Percentiles rank a stretch among this genome's conserved stretches.
These are phyloP conservation scores for Tapirus terrestris DNA, from an alignment of 2,113 vertebrate species.

Conservation along the genomic window DNA sequence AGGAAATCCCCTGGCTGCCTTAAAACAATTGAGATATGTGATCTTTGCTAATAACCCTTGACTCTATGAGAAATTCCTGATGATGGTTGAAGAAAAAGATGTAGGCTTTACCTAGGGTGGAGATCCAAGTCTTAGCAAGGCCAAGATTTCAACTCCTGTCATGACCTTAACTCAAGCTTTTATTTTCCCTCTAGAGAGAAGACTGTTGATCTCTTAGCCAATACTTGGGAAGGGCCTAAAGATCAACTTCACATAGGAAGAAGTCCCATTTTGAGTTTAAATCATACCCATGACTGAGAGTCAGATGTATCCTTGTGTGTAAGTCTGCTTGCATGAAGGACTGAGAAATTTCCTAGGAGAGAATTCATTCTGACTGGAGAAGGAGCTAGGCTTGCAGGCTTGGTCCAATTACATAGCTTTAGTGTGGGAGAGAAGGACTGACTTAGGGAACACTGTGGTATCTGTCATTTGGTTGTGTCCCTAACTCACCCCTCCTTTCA, in stretches of 20 bases:
- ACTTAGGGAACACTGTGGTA: not conserved
- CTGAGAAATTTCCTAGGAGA: not conserved
- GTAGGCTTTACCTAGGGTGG: not conserved
- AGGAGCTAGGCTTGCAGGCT: not conserved
- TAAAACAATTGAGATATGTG: not conserved
- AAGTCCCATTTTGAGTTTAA: not conserved
- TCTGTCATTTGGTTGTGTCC: not conserved
- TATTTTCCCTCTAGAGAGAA: not conserved
- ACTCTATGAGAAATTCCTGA: not conserved
- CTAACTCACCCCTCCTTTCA: not conserved
- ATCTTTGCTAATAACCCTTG: not conserved
- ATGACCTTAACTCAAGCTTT: not conserved
- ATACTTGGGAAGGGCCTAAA: not conserved
- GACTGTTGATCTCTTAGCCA: not conserved
- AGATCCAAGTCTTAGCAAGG: not conserved
- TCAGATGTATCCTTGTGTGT: not conserved
- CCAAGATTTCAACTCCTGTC: not conserved
- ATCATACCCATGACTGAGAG: not conserved
- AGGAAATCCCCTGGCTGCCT: not conserved
- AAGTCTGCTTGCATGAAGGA: not conserved
- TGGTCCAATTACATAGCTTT: not conserved
- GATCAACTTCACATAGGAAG: not conserved
- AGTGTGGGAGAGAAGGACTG: not conserved
- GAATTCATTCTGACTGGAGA: not conserved
- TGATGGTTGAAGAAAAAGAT: not conserved